Percentiles rank a stretch among this genome's conserved stretches.
phyloP scores from a whole-genome alignment of 37 sponge, comb jelly and placozoan species.

The Crambe crambe region DNA sequence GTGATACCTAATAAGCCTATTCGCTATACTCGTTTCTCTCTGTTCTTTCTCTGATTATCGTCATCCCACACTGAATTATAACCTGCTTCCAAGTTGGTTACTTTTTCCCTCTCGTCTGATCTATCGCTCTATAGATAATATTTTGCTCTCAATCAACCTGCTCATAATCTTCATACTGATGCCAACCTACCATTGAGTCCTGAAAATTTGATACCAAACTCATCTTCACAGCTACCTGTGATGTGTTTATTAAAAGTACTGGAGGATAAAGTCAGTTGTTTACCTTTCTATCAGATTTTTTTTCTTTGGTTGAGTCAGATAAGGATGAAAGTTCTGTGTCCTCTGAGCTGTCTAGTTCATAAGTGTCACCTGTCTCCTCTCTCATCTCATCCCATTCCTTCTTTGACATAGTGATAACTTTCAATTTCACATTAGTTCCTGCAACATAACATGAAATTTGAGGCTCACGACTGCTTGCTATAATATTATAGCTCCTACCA shows the following conservation, averaged over 20 bases:
- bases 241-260: background rate
- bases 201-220: no score
- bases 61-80: slow-evolving; percentile 25
- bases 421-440: background rate
- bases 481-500: background rate
- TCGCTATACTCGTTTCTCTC: background rate
- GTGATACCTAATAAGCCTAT: no score
- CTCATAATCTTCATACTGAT: no score
- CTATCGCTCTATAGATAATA: no score
- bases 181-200: no score
- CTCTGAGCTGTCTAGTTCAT: no score
- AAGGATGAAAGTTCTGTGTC: background rate
- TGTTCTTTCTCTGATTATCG: background rate
- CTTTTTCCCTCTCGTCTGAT: slow-evolving; percentile 15
- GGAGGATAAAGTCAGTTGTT: background rate
- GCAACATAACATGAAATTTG: background rate
- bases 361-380: no score
- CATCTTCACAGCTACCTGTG: background rate
- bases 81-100: slow-evolving; percentile 6
- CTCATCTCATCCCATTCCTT: background rate
- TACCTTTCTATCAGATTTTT: background rate
- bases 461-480: background rate
- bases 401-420: background rate
- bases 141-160: no score
- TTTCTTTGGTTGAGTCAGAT: no score